Evolutionary conservation across 2,113 vertebrate genomes (phyloP).

Genomic region (Machaerirhynchus nigripectus): DNA sequence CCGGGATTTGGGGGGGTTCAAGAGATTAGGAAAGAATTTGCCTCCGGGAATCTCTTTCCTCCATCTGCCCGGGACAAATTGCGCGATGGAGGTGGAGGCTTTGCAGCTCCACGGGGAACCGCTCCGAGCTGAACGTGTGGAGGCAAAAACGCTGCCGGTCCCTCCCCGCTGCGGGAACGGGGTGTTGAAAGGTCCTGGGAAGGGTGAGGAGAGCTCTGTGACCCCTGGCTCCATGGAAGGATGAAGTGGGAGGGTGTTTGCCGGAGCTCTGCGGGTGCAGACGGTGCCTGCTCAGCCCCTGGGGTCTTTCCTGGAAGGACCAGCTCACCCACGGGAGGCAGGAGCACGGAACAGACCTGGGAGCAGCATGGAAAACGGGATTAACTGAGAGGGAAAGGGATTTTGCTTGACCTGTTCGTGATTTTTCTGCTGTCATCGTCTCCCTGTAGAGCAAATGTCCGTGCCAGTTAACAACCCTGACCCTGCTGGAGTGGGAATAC

Average conservation of each 20-base stretch:
- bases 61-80: not conserved
- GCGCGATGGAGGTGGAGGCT: not conserved
- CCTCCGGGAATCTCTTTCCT: conserved; percentile 2
- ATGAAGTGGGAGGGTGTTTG: not conserved
- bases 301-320: not conserved
- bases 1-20: not conserved
- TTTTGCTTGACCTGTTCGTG: not conserved
- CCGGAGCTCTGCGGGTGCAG: not conserved
- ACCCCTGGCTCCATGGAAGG: accelerated
- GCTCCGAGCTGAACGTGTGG: not conserved
- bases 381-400: not conserved
- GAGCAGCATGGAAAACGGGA: not conserved
- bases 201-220: not conserved
- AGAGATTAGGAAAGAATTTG: conserved; percentile 13
- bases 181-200: not conserved
- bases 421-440: not conserved
- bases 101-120: not conserved
- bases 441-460: not conserved
- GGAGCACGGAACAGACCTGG: not conserved
- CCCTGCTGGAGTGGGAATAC: not conserved
- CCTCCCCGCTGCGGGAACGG: not conserved
- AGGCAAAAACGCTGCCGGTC: not conserved
- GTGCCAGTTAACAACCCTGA: not conserved
- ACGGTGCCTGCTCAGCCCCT: not conserved
- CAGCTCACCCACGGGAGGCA: not conserved